A percentile compares a stretch with the other conserved stretches of the same genome.
These are phyloP conservation scores for Drymodes brunneopygia DNA, from an alignment of 2,113 vertebrate genomes.

Conservation along the genomic window DNA sequence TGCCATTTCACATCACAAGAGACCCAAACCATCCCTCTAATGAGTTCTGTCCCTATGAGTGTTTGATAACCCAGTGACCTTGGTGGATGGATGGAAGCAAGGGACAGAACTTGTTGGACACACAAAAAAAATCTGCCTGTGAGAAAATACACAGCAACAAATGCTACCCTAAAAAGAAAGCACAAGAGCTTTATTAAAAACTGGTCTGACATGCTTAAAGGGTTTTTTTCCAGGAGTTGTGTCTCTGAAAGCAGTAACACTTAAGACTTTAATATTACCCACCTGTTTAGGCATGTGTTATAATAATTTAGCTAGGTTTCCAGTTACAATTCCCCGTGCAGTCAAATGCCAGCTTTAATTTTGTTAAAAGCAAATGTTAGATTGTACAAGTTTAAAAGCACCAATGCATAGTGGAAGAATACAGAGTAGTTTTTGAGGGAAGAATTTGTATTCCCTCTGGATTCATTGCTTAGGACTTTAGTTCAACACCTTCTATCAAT, in stretches of 20 bases:
- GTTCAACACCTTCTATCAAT: not conserved
- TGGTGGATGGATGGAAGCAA: not conserved
- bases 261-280: not conserved
- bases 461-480: not conserved
- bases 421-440: not conserved
- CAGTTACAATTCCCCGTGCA: not conserved
- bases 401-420: not conserved
- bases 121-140: not conserved
- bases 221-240: not conserved
- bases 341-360: not conserved
- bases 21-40: not conserved
- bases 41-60: not conserved
- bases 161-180: not conserved
- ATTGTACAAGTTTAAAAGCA: not conserved
- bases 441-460: not conserved
- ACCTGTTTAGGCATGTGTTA: not conserved
- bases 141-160: not conserved
- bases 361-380: not conserved
- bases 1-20: not conserved
- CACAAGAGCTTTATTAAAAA: not conserved
- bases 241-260: not conserved
- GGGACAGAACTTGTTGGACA: not conserved
- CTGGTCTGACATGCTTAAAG: not conserved
- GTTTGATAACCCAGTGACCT: not conserved
- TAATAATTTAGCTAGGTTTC: not conserved